These are phyloP conservation scores for Falco concolor DNA, from an alignment of 2,797 vertebrate species.

Conservation along the genomic window DNA sequence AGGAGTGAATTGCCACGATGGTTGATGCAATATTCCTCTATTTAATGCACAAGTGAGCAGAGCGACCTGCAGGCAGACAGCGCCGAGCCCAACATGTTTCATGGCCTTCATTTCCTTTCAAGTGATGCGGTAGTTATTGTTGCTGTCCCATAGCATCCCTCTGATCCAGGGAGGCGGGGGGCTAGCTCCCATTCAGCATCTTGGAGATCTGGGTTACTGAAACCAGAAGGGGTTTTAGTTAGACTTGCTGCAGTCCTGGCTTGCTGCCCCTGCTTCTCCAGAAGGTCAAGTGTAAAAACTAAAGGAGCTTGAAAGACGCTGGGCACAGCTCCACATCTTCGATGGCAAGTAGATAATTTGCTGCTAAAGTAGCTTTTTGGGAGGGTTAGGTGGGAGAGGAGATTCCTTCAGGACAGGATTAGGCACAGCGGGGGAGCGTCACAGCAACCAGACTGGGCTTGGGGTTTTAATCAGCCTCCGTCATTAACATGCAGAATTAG, in stretches of 20 bases:
- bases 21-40: background rate
- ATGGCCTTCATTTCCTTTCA: background rate
- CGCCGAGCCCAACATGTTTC: too few species aligned
- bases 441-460: fast-evolving
- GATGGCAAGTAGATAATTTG: background rate
- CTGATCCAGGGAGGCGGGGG: background rate
- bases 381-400: background rate
- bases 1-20: background rate
- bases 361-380: background rate
- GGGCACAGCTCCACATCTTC: background rate
- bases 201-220: background rate
- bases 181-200: background rate
- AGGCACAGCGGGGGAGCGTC: background rate
- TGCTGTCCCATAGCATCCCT: background rate
- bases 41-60: too few species aligned
- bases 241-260: background rate
- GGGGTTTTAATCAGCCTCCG: background rate
- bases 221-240: background rate
- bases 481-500: fast-evolving
- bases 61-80: background rate
- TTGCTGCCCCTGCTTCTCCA: background rate
- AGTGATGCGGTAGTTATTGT: background rate
- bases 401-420: background rate
- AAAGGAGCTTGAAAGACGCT: background rate
- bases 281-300: fast-evolving